These are phyloP conservation scores for Harpegnathos saltator DNA, from an alignment of 1,140 invertebrate species.

Conservation along the genomic window DNA sequence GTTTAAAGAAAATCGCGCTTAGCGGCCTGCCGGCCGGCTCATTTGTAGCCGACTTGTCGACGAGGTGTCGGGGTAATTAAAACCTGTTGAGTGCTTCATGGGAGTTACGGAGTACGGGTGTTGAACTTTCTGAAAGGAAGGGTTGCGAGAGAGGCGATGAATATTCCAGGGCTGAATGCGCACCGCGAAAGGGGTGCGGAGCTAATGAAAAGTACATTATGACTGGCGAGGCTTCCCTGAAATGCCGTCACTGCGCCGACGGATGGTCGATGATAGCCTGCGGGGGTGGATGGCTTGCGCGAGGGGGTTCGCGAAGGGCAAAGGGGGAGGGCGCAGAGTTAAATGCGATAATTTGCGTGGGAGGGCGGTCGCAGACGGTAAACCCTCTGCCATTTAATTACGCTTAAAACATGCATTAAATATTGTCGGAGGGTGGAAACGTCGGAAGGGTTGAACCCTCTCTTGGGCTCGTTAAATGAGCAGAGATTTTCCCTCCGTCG, in stretches of 20 bases:
- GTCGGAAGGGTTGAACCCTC: constrained; percentile 81
- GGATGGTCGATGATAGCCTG: constrained; percentile 25
- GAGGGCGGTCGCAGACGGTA: constrained; percentile 77
- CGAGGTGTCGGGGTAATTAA: constrained; percentile 77
- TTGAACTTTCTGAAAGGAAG: constrained; percentile 73
- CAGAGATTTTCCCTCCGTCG: constrained; percentile 78
- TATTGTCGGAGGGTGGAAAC: constrained; percentile 81
- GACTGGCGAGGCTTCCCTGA: constrained; percentile 63
- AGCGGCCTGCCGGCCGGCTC: background rate
- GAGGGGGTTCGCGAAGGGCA: constrained; percentile 62
- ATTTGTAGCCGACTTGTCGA: constrained; percentile 35
- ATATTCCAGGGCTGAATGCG: constrained; percentile 81
- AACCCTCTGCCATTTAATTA: constrained; percentile 84
- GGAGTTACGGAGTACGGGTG: constrained; percentile 73
- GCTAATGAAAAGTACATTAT: constrained; percentile 84
- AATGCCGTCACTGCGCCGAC: constrained; percentile 30
- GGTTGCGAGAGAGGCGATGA: constrained; percentile 80
- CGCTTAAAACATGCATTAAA: constrained; percentile 84
- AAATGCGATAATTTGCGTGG: constrained; percentile 83
- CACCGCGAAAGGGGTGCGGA: constrained; percentile 78
- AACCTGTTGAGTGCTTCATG: constrained; percentile 81
- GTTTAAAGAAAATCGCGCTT: background rate
- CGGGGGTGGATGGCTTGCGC: constrained; percentile 31
- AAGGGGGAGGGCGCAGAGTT: constrained; percentile 75
- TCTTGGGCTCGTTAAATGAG: constrained; percentile 79